Base-by-base conservation (phyloP, 2,888 invertebrate species). In the Exocentrus adspersus region DNA sequence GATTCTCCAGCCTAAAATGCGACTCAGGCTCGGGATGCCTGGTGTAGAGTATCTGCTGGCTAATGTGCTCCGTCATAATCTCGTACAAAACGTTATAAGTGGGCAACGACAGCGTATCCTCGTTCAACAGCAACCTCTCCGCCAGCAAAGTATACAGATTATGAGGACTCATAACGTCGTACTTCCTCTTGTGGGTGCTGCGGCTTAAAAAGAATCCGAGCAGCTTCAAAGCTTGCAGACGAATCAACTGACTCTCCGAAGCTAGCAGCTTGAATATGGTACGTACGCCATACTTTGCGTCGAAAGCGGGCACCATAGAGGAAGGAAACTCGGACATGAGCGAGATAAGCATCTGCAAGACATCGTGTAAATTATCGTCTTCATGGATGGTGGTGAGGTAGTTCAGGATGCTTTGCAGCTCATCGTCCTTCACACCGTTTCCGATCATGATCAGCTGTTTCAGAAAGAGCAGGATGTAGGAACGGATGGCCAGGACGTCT, bases 11-110 rank as follows among this genome's bases (percentile, higher is more conserved):
- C 62, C 96, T 88, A 85, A 93, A 96, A 81, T 95, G 94, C 68
- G 93, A 93, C 84, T 98, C 97, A 12, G 97, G 97, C 82, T 97
- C 97, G 0, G 96, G 92, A 82, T 98, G 98, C 79, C 93, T 91
- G 28, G 94, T 93, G 82, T 96, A 97, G 53, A 95, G 86, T 75
- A 97, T 94, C 84, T 97, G 96, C 81, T 96, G 94, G 71, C 94
- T 95, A 74, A 99, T 95, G 80, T 97, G 94, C 83, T 99, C 98
- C 2, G 97, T 97, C 87, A 99, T 90, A 81, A 98, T 93, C 89
- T 99, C 99, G 85, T 97, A 98, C 52, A 99, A 89, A 69, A 96
- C 97, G 86, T 98, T 98, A 87, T 99, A 99, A 1, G 96, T 97
- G 51, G 97, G 93, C 83, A 98, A 86, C 53, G 97, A 91, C 60